These are phyloP conservation scores for Lordiphosa mommai DNA, from an alignment of 1,140 invertebrate genomes.

Conservation along the genomic window DNA sequence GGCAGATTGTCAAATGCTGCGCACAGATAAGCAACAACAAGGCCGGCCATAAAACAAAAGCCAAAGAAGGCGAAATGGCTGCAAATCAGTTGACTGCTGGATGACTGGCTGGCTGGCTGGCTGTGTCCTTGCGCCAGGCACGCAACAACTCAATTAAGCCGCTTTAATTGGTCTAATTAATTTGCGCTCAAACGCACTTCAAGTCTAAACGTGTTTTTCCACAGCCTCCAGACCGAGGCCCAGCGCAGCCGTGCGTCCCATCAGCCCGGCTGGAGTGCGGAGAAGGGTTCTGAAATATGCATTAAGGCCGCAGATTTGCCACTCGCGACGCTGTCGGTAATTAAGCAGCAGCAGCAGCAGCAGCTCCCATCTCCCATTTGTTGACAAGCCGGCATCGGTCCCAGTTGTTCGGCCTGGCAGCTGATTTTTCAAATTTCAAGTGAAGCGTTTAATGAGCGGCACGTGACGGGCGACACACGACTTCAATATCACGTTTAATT, in stretches of 20 bases:
- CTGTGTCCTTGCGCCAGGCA: slow-evolving; percentile 55
- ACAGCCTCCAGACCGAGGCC: slow-evolving; percentile 11
- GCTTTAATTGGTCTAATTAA: slow-evolving; percentile 79
- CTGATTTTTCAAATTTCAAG: slow-evolving; percentile 72
- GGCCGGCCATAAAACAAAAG: slow-evolving; percentile 28
- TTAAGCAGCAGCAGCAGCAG: slow-evolving; percentile 40
- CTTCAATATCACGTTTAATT: slow-evolving; percentile 30
- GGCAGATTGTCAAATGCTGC: slow-evolving; percentile 43
- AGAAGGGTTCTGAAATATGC: slow-evolving; percentile 58
- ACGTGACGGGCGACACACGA: slow-evolving; percentile 45
- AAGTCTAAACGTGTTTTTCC: slow-evolving; percentile 72
- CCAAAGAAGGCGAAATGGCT: slow-evolving; percentile 32
- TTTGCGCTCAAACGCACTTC: slow-evolving; percentile 78
- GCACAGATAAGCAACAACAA: slow-evolving; percentile 22
- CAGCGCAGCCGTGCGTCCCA: slow-evolving; percentile 20
- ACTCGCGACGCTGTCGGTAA: slow-evolving; percentile 48
- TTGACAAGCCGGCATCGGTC: slow-evolving; percentile 23
- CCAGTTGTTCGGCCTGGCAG: slow-evolving; percentile 12
- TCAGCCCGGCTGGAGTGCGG: neutral
- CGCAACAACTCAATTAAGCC: slow-evolving; percentile 78
- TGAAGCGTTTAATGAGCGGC: slow-evolving; percentile 78
- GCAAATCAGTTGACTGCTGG: slow-evolving; percentile 22
- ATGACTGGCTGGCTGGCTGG: slow-evolving; percentile 4
- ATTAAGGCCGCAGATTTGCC: slow-evolving; percentile 68
- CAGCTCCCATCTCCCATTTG: slow-evolving; percentile 14